Base-by-base conservation (phyloP, 1,140 invertebrate genomes). In the Megathymus violae region DNA sequence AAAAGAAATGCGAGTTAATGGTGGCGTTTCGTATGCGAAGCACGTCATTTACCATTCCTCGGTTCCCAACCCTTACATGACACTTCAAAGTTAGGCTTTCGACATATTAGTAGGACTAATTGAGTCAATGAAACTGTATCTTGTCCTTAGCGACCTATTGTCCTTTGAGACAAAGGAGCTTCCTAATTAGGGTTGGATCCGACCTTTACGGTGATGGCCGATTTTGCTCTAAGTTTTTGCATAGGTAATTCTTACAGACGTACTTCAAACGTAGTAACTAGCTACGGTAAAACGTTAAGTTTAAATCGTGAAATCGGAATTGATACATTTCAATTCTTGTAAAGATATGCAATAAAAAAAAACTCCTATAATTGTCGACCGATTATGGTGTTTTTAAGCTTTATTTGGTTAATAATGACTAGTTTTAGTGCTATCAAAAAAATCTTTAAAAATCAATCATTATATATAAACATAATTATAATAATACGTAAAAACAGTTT, bases 1-100 rank as follows among this genome's bases (percentile, higher is more conserved):
- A 90, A 89, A 88, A 87, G 85, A 83, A 72, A 82, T 67, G 80
- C 62, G 78, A 85, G 80, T 85, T 90, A 90, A 90, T 90, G 80
- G 82, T 67, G 70, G 31, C 76, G 76, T 79, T 87, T 79, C 67
- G 72, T 77, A 90, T 89, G 83, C 88, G 73, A 74, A 73, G 72
- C 88, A 85, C 86, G 85, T 87, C 82, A 80, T 67, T 79, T 71
- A 70, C 74, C 69, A 83, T 82, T 82, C 78, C 76, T 68, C 72
- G 69, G 70, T 58, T 62, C 73, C 77, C 82, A 87, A 82, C 85
- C 85, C 72, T 82, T 87, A 83, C 74, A 64, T 70, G 68, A 78
- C 76, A 79, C 74, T 80, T 72, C 50, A 54, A 70, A 76, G 59
- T 69, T 58, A 71, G 62, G 36, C 63, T 67, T 43, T 69, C 40